Base-by-base conservation (phyloP, 2,888 invertebrate genomes). In the Philereme vetulata region DNA sequence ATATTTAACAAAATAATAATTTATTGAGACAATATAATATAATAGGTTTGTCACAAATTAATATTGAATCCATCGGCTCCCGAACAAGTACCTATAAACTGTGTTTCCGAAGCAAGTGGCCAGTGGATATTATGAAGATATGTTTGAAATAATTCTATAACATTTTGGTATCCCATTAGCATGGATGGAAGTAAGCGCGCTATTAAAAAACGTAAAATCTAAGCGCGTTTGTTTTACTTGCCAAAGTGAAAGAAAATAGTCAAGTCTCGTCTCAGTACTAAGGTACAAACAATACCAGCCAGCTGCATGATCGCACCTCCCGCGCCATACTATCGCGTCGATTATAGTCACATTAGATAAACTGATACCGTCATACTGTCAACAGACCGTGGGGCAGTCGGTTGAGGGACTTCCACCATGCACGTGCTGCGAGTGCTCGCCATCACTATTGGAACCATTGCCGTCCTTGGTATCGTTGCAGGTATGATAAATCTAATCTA, bases 391-490 rank as follows among this genome's bases (percentile, higher is more conserved):
- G 38, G 54, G 56, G 51, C 50, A 66, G 45, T 7, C 21, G 52
- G 9, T 10, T 58, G 55, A 32, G 32, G 5, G 34, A 5, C 74
- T 73, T 64, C 62, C 69, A 68, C 54, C 46, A 85, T 84, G 81
- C 71, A 72, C 62, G 66, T 75, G 54, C 51, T 79, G n/a, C 74
- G 76, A 44, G 66, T 76, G 7, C 62, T 78, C 0, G 73, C 67
- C 5, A 72, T 84, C 49, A 68, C 76, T 4, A 73, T 78, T 0
- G 78, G 76, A 5, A 76, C 81, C 11, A 56, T 86, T 4, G 76
- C 76, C 7, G 67, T 80, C 0, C 56, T 84, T 5, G 86, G 83
- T 2, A 46, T 82, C 0, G 74, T 84, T 40, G 81, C 79, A 78
- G 88, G 88, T 88, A 75, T 45, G 10, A n/a, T 6, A 40, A 5